Conservation (phyloP, 37 sponge, comb jelly and placozoan genomes). For the Chondrosia reniformis region DNA sequence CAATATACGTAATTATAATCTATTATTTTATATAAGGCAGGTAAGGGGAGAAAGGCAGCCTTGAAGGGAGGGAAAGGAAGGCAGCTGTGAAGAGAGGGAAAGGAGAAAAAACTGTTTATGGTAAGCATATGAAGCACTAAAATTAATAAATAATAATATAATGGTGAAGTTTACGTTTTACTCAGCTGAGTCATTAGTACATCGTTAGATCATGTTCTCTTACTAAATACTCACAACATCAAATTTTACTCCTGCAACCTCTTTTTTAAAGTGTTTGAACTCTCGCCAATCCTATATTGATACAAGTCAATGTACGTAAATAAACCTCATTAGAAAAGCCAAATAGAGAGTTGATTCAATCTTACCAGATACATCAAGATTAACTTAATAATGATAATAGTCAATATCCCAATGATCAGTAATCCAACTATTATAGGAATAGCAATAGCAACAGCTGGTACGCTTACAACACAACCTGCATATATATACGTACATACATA, state of each 20-base stretch:
- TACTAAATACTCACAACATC: background rate
- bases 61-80: no score
- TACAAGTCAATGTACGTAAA: background rate
- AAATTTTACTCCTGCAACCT: background rate
- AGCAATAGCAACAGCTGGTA: background rate
- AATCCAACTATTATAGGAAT: background rate
- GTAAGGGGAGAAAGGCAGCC: no score
- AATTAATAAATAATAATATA: background rate
- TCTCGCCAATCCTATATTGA: background rate
- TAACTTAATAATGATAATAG: background rate
- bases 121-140: background rate
- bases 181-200: no score
- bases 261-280: background rate
- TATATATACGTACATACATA: background rate
- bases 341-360: no score
- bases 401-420: background rate
- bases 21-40: no score
- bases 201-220: no score
- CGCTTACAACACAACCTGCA: background rate
- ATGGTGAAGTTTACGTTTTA: background rate
- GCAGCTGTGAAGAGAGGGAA: background rate
- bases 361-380: slow-evolving; percentile 11
- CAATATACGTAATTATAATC: no score
- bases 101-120: background rate
- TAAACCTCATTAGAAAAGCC: no score